Evolutionary conservation across 2,888 invertebrate species (phyloP), one percentile per base, ranked within the genome.

Genomic region (Microplitis manilae): DNA sequence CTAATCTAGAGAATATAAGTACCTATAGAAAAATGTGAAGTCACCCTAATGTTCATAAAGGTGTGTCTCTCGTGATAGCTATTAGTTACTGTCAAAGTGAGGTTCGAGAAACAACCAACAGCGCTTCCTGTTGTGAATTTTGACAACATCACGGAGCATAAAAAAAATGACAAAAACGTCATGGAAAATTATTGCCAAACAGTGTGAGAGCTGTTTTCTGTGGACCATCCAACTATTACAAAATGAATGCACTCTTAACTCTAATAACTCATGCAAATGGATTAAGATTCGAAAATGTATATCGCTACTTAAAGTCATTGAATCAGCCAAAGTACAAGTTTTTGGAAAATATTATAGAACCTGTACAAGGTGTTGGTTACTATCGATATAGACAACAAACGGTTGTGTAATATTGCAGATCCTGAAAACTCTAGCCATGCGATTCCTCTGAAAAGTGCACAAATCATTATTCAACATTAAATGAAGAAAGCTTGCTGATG

Each of bases 271-370:
- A 82, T 73, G 61, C 77, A 1, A 78, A 80, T 59, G 79, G 20
- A 6, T 59, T 82, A 9, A 62, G 81, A 76, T 84, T 81, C 9
- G 75, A 81, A 78, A 82, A 79, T 40, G 64, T 83, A 17, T 83
- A 83, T 59, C 15, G 67, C 1, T 76, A 76, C 39, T 77, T 75
- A 83, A 75, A 79, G 40, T 75, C 74, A 1, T 41, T 79, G 7
- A 70, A 75, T 71, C 72, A 86, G 75, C 83, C 83, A 17, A 85
- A 86, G 78, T 87, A 86, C 79, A 60, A 81, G 60, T 83, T 81
- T 70, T 75, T 87, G 50, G 78, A 81, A 69, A 75, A 83, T 30
- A 41, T 86, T 2, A 60, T 87, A 6, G 61, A 79, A 6, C 60
- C 72, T 6, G 73, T 85, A 13, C 77, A 81, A 40, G 83, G 83